Base-by-base conservation (phyloP, 2,797 vertebrate species). In the Clarias platycephalus region DNA sequence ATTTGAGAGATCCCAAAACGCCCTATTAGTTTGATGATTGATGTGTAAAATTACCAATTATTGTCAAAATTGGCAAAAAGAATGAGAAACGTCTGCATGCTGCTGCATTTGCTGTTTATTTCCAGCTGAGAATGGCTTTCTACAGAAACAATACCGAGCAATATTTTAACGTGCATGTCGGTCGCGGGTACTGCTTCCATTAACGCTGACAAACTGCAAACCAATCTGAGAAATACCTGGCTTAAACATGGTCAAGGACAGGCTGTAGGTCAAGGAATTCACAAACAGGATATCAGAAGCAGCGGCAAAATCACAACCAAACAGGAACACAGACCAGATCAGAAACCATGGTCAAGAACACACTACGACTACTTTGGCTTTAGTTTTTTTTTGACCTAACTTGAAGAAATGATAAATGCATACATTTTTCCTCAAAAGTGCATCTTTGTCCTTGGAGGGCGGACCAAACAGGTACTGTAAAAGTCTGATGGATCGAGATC, bases 1-100 rank as follows among this genome's bases (percentile, higher is more conserved):
- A 86, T 74, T 77, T 53, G 44, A 72, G 83, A 37, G 37, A 67
- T 58, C 68, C 40, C 37, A 83, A 22, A 58, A 22, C 57, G 26
- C 77, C 53, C 74, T 84, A 75, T 71, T 66, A 84, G 37, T 71
- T 66, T 28, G 63, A 66, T 80, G 76, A 86, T 60, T 80, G 74
- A 84, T 87, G 84, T 80, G 86, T 83, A 84, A 85, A 87, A 85
- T 75, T 79, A 83, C 81, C 82, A 85, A 86, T 72, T 75, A 81
- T 80, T 37, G 67, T 82, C 60, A 79, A 81, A 84, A 79, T 68
- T 85, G 44, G 75, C 18, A n/a, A 87, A 76, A 84, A 40, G 20
- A 67, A 80, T n/a, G 9, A 64, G 44, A 64, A 5, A 57, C 37
- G 40, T 64, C 5, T 62, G 9, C 22, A 62, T 62, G 13, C 31